A percentile compares a stretch with the other conserved stretches of the same genome.
Evolutionary conservation across 1,140 invertebrate genomes (phyloP).

Genomic region (Pseudomyrmex gracilis): DNA sequence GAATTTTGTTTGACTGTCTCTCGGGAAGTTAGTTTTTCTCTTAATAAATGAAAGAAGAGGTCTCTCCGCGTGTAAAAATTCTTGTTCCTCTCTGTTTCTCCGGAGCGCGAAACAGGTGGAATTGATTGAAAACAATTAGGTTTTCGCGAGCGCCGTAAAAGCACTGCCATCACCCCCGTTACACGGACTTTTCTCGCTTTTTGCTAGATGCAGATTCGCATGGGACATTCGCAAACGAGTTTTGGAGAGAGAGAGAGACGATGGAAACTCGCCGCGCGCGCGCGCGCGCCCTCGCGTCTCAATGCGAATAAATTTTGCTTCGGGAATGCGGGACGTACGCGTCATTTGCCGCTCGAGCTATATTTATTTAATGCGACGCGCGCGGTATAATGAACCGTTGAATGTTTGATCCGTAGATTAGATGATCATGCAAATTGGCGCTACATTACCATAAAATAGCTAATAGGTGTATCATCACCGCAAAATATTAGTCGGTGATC

Average conservation of each 20-base stretch:
- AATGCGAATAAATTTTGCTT: slow-evolving; percentile 21
- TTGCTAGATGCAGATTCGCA: slow-evolving; percentile 27
- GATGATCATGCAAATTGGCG: slow-evolving; percentile 50
- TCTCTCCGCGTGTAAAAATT: slow-evolving; percentile 26
- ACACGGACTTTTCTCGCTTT: slow-evolving; percentile 5
- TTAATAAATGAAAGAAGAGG: slow-evolving; percentile 56
- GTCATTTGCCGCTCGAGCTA: slow-evolving; percentile 8
- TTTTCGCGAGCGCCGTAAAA: slow-evolving; percentile 42
- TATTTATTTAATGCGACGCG: slow-evolving; percentile 46
- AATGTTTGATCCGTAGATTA: slow-evolving; percentile 58
- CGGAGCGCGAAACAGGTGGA: slow-evolving; percentile 38
- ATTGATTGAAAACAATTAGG: slow-evolving; percentile 58
- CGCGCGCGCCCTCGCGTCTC: not conserved
- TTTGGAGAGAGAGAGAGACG: not conserved
- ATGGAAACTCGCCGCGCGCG: not conserved
- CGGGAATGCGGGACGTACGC: not conserved
- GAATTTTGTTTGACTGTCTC: slow-evolving; percentile 49
- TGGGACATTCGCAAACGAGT: not conserved
- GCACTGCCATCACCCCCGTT: slow-evolving; percentile 18
- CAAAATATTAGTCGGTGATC: slow-evolving; percentile 47
- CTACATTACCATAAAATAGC: slow-evolving; percentile 56
- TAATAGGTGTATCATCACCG: slow-evolving; percentile 19
- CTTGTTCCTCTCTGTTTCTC: slow-evolving; percentile 30
- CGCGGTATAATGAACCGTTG: slow-evolving; percentile 41
- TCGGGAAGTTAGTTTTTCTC: slow-evolving; percentile 37